Evolutionary conservation across 2,797 vertebrate genomes (phyloP), one percentile per base, ranked within the genome.

Genomic region (Pangasius macronema): DNA sequence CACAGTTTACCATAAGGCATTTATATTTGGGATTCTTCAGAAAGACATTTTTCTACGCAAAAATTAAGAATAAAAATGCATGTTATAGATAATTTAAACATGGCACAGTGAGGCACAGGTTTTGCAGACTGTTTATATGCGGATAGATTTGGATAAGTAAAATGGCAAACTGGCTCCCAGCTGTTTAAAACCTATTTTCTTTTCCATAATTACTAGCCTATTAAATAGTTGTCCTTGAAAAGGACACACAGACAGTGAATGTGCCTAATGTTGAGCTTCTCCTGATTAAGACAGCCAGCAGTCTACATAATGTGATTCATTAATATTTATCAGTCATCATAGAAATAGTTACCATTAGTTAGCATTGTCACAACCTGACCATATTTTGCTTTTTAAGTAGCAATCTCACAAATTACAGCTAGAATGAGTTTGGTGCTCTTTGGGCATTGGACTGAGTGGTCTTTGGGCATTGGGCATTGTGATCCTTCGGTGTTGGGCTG

Each of bases 141-240:
- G 39, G 20, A 3, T 77, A 14, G 73, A 53, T 18, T 1, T 22
- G 51, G 16, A 55, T 20, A 33, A 55, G 51, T 53, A 33, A 55
- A 67, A 82, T 3, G 24, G 16, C 77, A 72, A 61, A 59, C 14
- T 24, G 3, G 18, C 16, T 80, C 24, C 8, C 24, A n/a, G 73
- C 42, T 46, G 24, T 59, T 75, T 61, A 61, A 75, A 76, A 59
- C 13, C 70, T 55, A 55, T 55, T 33, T 83, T 68, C 7, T 39
- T 53, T 81, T 51, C 3, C 20, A 65, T 79, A 77, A 76, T 85
- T 14, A 79, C 4, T 27, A 36, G n/a, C 10, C 49, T 49, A 61
- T 76, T 85, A 46, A 76, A 76, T 67, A 61, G 33, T 67, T 55
- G 59, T 79, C 42, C 30, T 86, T 55, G 65, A 68, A 68, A 67